These are phyloP conservation scores for Lanius collurio DNA, from an alignment of 2,113 vertebrate genomes.

Conservation along the genomic window DNA sequence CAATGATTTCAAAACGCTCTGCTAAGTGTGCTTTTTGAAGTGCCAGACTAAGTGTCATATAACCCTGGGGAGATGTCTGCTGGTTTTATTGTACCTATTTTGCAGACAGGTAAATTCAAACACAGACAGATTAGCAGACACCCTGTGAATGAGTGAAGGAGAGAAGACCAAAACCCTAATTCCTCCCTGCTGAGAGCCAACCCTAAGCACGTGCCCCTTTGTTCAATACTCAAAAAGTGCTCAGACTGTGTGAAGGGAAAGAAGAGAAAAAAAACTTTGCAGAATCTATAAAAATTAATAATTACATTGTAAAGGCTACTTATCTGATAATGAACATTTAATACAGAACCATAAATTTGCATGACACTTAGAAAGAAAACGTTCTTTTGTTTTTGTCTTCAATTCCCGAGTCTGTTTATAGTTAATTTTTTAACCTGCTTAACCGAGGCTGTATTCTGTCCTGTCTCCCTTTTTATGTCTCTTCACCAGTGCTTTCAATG, in stretches of 20 bases:
- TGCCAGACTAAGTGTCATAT: background rate
- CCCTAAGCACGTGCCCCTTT: background rate
- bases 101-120: constrained; percentile 40
- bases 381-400: constrained; percentile 1
- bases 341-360: constrained; percentile 25
- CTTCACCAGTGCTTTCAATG: constrained; percentile 52
- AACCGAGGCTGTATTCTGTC: background rate
- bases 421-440: constrained; percentile 47
- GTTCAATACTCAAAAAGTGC: background rate
- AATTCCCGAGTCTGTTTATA: background rate
- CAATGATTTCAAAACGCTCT: constrained; percentile 22
- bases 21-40: constrained; percentile 30
- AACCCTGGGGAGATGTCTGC: constrained; percentile 11
- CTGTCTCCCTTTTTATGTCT: constrained; percentile 31
- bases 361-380: background rate
- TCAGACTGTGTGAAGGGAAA: background rate
- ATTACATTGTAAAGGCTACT: constrained; percentile 13
- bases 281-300: constrained; percentile 36
- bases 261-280: background rate
- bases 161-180: background rate
- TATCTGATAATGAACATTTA: constrained; percentile 14
- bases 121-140: background rate
- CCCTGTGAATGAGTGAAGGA: background rate
- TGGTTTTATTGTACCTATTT: constrained; percentile 8
- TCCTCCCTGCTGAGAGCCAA: background rate